Evolutionary conservation across 2,888 invertebrate species (phyloP), one percentile per base, ranked within the genome.

Genomic region (Aproaerema taeniolella): DNA sequence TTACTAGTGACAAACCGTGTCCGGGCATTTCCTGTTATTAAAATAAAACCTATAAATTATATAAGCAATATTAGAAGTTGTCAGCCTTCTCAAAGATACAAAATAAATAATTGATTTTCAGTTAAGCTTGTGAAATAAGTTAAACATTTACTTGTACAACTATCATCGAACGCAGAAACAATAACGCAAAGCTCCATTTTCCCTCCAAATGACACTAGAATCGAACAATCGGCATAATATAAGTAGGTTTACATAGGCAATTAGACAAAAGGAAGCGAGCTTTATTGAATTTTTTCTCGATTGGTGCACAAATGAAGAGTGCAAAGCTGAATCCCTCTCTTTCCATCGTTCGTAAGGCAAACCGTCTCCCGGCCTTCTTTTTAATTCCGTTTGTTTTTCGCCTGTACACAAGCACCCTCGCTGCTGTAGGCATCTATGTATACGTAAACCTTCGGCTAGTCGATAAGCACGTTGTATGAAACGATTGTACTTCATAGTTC

Each of bases 251-350:
- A 74, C 71, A 71, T 73, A 78, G 73, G 75, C 77, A 82, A 83
- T 82, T 82, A 82, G 77, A 80, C 71, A 75, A 78, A 77, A 75
- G 79, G 77, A 81, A 75, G 73, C 74, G 67, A 67, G 72, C 72
- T 74, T 82, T 82, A 82, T 82, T 80, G 81, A 82, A 82, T 81
- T 83, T 81, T 79, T 82, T 79, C 79, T 73, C 78, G 75, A 82
- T 77, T 78, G 74, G 73, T 74, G 76, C 77, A 76, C 75, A 77
- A 77, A 72, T 63, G 82, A 79, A 72, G 76, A 81, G 81, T 66
- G 71, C 76, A 71, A 71, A 76, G 64, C 64, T 59, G 59, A 57
- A 64, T 65, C 72, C 52, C 55, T 81, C 83, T 76, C 79, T 78
- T 61, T 81, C 79, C 61, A 59, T 52, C 73, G 60, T 51, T 55